Base-by-base conservation (phyloP, 2,888 invertebrate species). In the Idaea straminata region DNA sequence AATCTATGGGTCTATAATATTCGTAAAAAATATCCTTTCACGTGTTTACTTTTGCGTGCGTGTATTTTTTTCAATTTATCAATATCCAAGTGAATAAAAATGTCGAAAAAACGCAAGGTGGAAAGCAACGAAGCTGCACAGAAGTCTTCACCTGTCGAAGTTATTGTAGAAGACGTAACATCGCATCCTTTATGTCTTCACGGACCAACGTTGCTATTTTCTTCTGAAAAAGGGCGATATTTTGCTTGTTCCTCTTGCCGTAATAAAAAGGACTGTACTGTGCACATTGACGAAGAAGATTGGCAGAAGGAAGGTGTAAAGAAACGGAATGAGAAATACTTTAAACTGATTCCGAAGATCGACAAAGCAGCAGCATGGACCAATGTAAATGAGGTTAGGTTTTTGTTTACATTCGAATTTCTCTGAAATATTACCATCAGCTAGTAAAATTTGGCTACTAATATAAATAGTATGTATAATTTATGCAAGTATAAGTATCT, bases 191-290 rank as follows among this genome's bases (percentile, higher is more conserved):
- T 93, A 61, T 97, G 97, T 77, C 86, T 95, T 25, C 97, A 97
- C 79, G 97, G 97, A 0, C 97, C 97, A 60, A 95, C 96, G 5
- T 85, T 97, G 66, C 85, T 96, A 64, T 97, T 97, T 91, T 94
- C 95, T 25, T 85, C 83, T 59, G 90, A 90, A 72, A 89, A 93
- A 64, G 91, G 93, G 58, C 91, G 93, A 72, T 98, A 95, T 87
- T 98, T 94, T 85, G 96, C 96, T 0, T 98, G 98, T 85, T 95
- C 98, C 0, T 96, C 97, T 0, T 97, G 96, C 83, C 94, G 98
- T 65, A 96, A 97, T 79, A 94, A 95, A 69, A 96, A 96, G 79
- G 93, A 95, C 10, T 98, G 98, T 79, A 89, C 93, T 4, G 96
- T 97, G 81, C 96, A 95, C 75, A 92, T 96, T 38, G 84, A 91